Conservation (phyloP, 2,113 vertebrate species). For the Hystrix brachyura region DNA sequence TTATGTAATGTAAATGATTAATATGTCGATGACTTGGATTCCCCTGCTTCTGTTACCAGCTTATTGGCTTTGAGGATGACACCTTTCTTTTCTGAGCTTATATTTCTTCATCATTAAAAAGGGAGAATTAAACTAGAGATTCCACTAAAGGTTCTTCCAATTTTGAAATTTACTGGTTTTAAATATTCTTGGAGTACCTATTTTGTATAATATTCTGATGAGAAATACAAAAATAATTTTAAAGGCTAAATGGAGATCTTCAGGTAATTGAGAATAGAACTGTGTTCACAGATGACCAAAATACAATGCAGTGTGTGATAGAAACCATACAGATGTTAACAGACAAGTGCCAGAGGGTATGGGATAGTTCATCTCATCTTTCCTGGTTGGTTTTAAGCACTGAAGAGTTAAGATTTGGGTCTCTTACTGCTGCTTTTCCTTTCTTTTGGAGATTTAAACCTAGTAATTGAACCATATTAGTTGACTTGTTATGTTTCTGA, state of each 20-base stretch:
- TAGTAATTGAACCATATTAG: neutral
- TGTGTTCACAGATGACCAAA: constrained; percentile 37
- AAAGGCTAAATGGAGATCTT: neutral
- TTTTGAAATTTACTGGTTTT: constrained; percentile 40
- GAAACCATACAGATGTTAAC: neutral
- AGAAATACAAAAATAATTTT: constrained; percentile 63
- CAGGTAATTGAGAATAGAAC: neutral
- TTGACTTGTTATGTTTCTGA: constrained; percentile 49
- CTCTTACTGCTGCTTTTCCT: constrained; percentile 46
- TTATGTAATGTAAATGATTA: neutral
- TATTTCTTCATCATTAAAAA: neutral
- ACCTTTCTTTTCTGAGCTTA: neutral
- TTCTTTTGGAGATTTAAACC: constrained; percentile 26
- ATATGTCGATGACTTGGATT: constrained; percentile 4
- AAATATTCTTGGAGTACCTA: constrained; percentile 9
- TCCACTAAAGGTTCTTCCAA: constrained; percentile 23
- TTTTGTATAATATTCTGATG: constrained; percentile 38
- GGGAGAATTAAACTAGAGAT: constrained; percentile 2
- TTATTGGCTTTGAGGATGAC: neutral
- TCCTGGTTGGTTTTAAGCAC: constrained; percentile 35
- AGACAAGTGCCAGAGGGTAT: neutral
- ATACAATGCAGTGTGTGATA: neutral
- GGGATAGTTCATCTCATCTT: neutral
- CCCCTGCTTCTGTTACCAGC: constrained; percentile 37
- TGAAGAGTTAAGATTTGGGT: constrained; percentile 32